These are phyloP conservation scores for Phoeniculus purpureus DNA, from an alignment of 2,797 vertebrate species.

Conservation along the genomic window DNA sequence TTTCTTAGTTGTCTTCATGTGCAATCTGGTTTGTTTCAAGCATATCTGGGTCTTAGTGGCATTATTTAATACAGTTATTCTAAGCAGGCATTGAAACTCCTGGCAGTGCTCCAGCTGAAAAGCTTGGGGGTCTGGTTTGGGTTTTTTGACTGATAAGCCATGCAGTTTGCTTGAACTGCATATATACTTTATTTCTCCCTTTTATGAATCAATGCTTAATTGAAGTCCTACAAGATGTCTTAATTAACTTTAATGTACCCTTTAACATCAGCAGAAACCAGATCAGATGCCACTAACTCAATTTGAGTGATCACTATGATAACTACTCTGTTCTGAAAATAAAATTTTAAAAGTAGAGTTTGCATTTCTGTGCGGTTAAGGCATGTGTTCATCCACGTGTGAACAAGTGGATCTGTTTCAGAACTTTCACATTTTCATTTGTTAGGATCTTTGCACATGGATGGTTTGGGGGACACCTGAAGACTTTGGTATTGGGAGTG, in stretches of 20 bases:
- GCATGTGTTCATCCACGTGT: background rate
- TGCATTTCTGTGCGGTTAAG: background rate
- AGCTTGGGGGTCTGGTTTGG: no score
- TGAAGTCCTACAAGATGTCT: background rate
- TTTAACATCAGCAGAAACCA: background rate
- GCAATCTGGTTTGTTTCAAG: background rate
- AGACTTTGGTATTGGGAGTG: background rate
- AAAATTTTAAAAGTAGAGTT: background rate
- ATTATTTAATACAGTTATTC: background rate
- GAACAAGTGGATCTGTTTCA: background rate
- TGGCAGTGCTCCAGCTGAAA: background rate
- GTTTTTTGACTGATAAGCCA: background rate
- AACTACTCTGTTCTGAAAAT: background rate
- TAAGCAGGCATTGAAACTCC: background rate
- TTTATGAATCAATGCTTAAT: background rate
- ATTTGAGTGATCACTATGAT: background rate
- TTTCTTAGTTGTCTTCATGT: fast-evolving
- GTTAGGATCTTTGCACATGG: background rate
- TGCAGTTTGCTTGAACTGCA: background rate
- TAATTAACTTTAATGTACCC: background rate
- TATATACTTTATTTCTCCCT: background rate
- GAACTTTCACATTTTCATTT: background rate
- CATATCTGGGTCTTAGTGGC: background rate
- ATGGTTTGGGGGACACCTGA: background rate
- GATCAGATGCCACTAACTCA: background rate